A percentile compares a stretch with the other conserved stretches of the same genome.
Evolutionary conservation across 2,888 invertebrate genomes (phyloP).

Genomic region (Creontiades dilutus): DNA sequence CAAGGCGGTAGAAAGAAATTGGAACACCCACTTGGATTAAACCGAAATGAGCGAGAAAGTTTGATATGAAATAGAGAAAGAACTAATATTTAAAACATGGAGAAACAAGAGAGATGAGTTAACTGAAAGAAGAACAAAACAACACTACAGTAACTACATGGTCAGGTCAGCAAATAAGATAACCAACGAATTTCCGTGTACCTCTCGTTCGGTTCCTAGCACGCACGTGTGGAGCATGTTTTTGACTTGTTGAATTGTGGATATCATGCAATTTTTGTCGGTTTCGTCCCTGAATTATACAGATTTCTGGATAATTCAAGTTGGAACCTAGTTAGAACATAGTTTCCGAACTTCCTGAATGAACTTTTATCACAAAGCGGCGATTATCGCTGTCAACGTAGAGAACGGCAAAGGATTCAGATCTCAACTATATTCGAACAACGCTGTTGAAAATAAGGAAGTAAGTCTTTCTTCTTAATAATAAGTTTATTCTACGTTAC

Average conservation of each 20-base stretch:
- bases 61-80: too few relatives aligned
- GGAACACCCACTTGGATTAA: too few relatives aligned
- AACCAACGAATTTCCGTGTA: too few relatives aligned
- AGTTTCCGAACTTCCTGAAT: background rate
- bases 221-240: background rate
- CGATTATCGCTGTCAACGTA: slow-evolving; percentile 55
- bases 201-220: too few relatives aligned
- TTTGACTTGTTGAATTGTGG: background rate
- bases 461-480: background rate
- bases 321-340: background rate
- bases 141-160: too few relatives aligned
- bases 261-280: background rate
- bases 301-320: background rate
- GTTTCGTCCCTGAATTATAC: background rate
- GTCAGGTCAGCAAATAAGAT: too few relatives aligned
- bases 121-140: too few relatives aligned
- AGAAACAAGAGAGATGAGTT: too few relatives aligned
- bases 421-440: slow-evolving; percentile 56
- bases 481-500: too few relatives aligned
- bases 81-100: too few relatives aligned
- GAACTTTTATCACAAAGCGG: slow-evolving; percentile 55
- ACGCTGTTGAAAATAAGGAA: background rate
- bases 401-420: slow-evolving; percentile 51
- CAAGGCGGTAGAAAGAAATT: too few relatives aligned
- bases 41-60: too few relatives aligned